A percentile compares a stretch with the other conserved stretches of the same genome.
Conservation (phyloP, 2,113 vertebrate genomes). For the Oncorhynchus kisutch region DNA sequence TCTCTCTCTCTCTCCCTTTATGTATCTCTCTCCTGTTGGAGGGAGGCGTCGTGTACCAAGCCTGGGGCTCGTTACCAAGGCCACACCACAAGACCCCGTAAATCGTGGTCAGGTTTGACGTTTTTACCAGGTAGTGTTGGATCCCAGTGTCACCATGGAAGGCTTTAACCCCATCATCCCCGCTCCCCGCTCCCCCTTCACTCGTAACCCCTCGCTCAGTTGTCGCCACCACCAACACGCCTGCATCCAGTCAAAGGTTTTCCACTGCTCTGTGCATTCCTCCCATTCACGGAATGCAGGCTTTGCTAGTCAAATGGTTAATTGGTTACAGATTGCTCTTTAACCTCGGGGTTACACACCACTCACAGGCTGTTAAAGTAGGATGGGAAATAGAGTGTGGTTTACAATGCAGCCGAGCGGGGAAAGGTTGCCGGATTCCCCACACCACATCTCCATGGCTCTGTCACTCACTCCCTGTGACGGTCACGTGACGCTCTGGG, state of each 20-base stretch:
- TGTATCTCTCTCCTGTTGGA: background rate
- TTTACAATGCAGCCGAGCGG: slow-evolving; percentile 69
- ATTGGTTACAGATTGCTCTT: slow-evolving; percentile 79
- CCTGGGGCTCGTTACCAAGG: slow-evolving; percentile 43
- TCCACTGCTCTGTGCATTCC: slow-evolving; percentile 50
- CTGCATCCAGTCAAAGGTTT: slow-evolving; percentile 46
- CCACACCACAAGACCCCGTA: slow-evolving; percentile 33
- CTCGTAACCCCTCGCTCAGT: background rate
- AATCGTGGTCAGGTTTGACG: slow-evolving; percentile 18
- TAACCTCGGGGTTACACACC: slow-evolving; percentile 68
- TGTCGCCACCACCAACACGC: background rate
- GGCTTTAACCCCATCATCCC: background rate
- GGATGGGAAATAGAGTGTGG: slow-evolving; percentile 70
- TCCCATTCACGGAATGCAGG: slow-evolving; percentile 61
- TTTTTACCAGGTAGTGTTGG: slow-evolving; percentile 24
- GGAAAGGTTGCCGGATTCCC: slow-evolving; percentile 71
- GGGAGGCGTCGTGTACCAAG: slow-evolving; percentile 7
- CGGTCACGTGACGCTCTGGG: slow-evolving; percentile 27
- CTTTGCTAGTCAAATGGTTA: slow-evolving; percentile 71
- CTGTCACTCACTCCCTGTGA: slow-evolving; percentile 50
- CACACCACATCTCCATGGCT: slow-evolving; percentile 61
- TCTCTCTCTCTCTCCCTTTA: background rate
- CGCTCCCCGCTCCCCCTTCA: background rate
- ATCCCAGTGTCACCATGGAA: background rate
- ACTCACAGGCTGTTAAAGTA: slow-evolving; percentile 65